Conservation (phyloP, 2,888 invertebrate species). For the Lissonota sp. region DNA sequence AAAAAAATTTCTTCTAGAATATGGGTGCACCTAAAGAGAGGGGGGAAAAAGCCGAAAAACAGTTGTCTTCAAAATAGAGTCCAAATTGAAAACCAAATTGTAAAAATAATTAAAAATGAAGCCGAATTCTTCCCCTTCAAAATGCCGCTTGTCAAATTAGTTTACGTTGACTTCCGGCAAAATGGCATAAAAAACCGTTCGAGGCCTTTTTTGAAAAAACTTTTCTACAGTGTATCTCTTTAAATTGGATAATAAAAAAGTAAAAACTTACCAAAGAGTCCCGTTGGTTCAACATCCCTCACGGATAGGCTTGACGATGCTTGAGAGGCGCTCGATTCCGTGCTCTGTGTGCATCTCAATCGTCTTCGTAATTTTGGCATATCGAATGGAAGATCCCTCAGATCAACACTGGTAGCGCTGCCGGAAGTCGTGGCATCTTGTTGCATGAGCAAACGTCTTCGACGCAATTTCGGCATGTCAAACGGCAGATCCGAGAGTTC, state of each 20-base stretch:
- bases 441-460: conserved; percentile 88
- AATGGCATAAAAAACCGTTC: too few species aligned
- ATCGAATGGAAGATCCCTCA: conserved; percentile 94
- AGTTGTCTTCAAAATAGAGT: too few species aligned
- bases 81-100: too few species aligned
- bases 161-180: too few species aligned
- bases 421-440: conserved; percentile 89
- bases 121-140: too few species aligned
- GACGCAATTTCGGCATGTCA: conserved; percentile 94
- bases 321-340: conserved; percentile 91
- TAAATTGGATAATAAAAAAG: neutral
- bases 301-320: conserved; percentile 93
- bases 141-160: too few species aligned
- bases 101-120: too few species aligned
- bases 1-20: too few species aligned
- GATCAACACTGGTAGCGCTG: conserved; percentile 90
- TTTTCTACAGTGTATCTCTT: too few species aligned
- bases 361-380: conserved; percentile 95
- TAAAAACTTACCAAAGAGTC: conserved; percentile 84
- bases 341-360: conserved; percentile 87
- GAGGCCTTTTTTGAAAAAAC: too few species aligned
- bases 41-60: too few species aligned
- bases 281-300: conserved; percentile 88
- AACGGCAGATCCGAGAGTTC: conserved; percentile 93
- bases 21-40: too few species aligned